Conservation (phyloP, 2,113 vertebrate species). For the Ranitomeya imitator region DNA sequence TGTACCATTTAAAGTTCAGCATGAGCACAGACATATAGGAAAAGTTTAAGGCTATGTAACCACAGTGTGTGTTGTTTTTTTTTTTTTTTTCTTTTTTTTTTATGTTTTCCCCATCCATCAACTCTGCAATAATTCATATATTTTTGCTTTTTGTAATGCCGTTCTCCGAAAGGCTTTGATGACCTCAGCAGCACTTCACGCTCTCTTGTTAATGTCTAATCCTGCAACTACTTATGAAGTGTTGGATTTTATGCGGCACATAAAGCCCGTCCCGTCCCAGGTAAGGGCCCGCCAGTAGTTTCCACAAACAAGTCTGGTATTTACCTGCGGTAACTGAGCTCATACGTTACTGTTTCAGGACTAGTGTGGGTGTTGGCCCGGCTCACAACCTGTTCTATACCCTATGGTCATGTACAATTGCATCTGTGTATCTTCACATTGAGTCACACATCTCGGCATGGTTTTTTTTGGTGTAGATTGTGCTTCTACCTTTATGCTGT, state of each 20-base stretch:
- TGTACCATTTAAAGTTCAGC: too few species aligned
- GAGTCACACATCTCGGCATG: neutral
- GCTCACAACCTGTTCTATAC: constrained; percentile 35
- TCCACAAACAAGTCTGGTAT: neutral
- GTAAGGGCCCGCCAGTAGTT: neutral
- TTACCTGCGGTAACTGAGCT: neutral
- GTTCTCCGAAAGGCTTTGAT: neutral
- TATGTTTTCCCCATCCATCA: too few species aligned
- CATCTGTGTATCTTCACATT: neutral
- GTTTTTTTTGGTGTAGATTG: neutral
- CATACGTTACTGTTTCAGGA: neutral
- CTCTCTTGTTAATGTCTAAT: neutral
- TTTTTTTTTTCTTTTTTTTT: too few species aligned
- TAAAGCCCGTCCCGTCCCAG: neutral
- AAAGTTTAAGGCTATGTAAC: too few species aligned
- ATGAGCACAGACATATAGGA: too few species aligned
- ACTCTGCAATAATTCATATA: too few species aligned
- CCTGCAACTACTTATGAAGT: neutral
- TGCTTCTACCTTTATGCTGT: neutral
- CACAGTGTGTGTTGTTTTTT: too few species aligned
- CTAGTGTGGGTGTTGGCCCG: neutral
- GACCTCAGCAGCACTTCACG: neutral
- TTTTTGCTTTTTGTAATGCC: too few species aligned
- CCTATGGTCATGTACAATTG: constrained; percentile 9
- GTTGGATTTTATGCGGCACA: neutral